phyloP scores from a whole-genome alignment of 37 sponge, comb jelly and placozoan genomes.

The Amphimedon queenslandica region DNA sequence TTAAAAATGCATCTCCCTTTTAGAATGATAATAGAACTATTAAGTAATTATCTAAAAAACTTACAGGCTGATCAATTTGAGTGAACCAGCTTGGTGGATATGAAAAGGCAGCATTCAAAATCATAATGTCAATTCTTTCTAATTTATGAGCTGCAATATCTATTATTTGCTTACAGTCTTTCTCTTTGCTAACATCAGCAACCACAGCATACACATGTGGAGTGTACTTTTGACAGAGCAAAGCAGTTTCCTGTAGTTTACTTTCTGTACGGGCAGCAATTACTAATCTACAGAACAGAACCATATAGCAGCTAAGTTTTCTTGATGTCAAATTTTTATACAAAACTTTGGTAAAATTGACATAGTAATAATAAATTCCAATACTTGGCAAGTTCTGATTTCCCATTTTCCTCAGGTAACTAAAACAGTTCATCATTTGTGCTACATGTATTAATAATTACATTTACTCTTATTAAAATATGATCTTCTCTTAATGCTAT shows the following conservation, averaged over 20 bases:
- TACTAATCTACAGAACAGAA: conserved; percentile 29
- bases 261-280: conserved; percentile 42
- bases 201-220: conserved; percentile 33
- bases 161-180: conserved; percentile 39
- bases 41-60: not conserved
- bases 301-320: too few relatives aligned
- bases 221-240: conserved; percentile 16
- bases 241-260: conserved; percentile 15
- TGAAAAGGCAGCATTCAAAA: conserved; percentile 48
- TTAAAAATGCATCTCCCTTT: not conserved
- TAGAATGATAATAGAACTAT: too few relatives aligned
- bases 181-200: conserved; percentile 37
- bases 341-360: too few relatives aligned
- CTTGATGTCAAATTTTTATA: too few relatives aligned
- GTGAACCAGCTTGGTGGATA: conserved; percentile 12
- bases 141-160: conserved; percentile 27
- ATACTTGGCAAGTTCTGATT: too few relatives aligned
- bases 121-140: conserved; percentile 54
- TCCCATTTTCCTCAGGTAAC: too few relatives aligned
- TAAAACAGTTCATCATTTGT: too few relatives aligned
- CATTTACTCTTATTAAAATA: too few relatives aligned
- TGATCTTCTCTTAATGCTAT: too few relatives aligned
- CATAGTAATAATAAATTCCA: too few relatives aligned
- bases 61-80: conserved; percentile 31
- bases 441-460: too few relatives aligned